Base-by-base conservation (phyloP, 1,140 invertebrate species). In the Saccostrea cuccullata region DNA sequence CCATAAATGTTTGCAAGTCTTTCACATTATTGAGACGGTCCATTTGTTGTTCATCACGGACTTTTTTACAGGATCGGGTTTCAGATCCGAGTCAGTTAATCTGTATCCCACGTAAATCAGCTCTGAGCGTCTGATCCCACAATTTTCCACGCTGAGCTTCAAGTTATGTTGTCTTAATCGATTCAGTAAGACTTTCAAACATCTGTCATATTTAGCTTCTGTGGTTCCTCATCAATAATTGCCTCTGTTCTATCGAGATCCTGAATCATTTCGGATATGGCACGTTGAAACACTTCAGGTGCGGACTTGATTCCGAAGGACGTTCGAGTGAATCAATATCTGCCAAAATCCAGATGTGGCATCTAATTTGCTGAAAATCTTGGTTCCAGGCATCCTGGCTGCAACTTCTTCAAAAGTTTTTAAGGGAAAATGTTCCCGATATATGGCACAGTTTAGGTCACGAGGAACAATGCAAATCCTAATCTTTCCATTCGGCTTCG, bases 1-100 rank as follows among this genome's bases (percentile, higher is more conserved):
- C 73, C 55, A 82, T 55, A 40, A 86, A 86, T 40, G 70, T n/a
- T n/a, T 86, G 64, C 40, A 30, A 23, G 87, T 90, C 87, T 23
- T 86, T 55, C 8, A 40, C 56, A 84, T 87, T 82, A n/a, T 17
- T 77, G 58, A 86, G 89, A 40, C 47, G 55, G n/a, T n/a, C 58
- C 86, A 90, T 87, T 55, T 88, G 56, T n/a, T 83, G n/a, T 92
- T 96, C 94, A 0, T 94, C 92, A 30, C 88, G 55, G 17, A 95
- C 87, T 89, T 96, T 96, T 13, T 93, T 36, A 36, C 92, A 0
- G 94, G 94, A 90, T 95, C 94, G 0, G 94, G 90, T 58, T 91
- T 86, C 3, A 95, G 26, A 17, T 95, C 95, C 3, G 93, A 83
- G 4, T 40, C 83, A 73, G 82, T 86, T 15, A 94, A 86, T 26